Percentiles rank a stretch among this genome's conserved stretches.
Evolutionary conservation across 2,113 vertebrate genomes (phyloP).

Genomic region (Hiodon tergisus): DNA sequence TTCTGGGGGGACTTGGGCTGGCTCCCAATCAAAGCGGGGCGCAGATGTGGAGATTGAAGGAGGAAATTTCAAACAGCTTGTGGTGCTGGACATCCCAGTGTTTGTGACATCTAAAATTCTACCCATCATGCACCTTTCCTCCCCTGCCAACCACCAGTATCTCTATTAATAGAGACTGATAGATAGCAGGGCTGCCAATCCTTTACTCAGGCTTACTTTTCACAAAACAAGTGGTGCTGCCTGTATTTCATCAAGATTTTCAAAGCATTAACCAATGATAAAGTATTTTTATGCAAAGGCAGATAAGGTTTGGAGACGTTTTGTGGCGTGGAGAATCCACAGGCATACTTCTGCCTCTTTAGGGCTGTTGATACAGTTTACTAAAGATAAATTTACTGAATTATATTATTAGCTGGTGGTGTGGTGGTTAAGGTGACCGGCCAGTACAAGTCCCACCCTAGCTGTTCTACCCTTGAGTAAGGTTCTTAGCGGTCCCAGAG

Average conservation of each 20-base stretch:
- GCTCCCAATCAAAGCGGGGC: not conserved
- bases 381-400: too few species aligned
- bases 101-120: not conserved
- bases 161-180: not conserved
- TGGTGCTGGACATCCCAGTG: not conserved
- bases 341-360: too few species aligned
- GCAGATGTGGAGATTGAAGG: not conserved
- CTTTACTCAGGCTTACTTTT: not conserved
- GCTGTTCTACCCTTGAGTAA: too few species aligned
- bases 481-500: too few species aligned
- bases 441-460: too few species aligned
- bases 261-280: not conserved
- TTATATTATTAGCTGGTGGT: too few species aligned
- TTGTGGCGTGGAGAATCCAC: too few species aligned
- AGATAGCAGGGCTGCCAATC: not conserved
- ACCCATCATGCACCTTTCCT: constrained; percentile 10
- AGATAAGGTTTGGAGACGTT: too few species aligned
- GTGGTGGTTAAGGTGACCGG: too few species aligned
- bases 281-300: not conserved
- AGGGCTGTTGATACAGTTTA: too few species aligned
- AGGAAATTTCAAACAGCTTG: not conserved
- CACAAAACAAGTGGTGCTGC: not conserved
- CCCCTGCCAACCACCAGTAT: not conserved
- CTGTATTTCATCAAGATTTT: not conserved
- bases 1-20: not conserved